Conservation (phyloP, 2,888 invertebrate genomes). For the Scrobipalpa costella region DNA sequence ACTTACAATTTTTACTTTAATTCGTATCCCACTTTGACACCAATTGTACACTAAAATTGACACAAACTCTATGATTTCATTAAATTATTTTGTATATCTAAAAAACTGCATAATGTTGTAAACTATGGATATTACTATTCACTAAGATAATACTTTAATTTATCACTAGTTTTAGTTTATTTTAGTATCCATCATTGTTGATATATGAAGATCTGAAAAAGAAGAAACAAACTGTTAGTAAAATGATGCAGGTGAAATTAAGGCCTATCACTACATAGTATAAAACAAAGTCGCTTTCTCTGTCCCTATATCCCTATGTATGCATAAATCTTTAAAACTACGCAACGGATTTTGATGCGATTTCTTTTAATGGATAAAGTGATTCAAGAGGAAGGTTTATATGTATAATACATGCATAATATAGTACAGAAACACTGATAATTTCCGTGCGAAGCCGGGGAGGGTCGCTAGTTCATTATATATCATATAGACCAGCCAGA, state of each 20-base stretch:
- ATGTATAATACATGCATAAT: no score
- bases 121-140: not conserved
- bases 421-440: no score
- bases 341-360: no score
- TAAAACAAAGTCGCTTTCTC: no score
- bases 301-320: no score
- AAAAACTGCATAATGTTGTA: not conserved
- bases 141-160: not conserved
- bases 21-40: not conserved
- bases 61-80: not conserved
- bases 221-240: not conserved
- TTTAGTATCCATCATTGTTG: not conserved
- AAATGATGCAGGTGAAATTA: not conserved
- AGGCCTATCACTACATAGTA: no score
- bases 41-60: not conserved
- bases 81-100: not conserved
- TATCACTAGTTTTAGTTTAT: not conserved
- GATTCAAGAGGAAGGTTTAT: no score
- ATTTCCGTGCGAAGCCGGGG: no score
- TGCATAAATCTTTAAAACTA: no score
- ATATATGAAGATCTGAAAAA: not conserved
- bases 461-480: no score
- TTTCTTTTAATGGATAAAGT: no score
- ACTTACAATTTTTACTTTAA: constrained; percentile 30
- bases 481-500: no score